phyloP scores from a whole-genome alignment of 2,797 vertebrate species.

The Manis pentadactyla region DNA sequence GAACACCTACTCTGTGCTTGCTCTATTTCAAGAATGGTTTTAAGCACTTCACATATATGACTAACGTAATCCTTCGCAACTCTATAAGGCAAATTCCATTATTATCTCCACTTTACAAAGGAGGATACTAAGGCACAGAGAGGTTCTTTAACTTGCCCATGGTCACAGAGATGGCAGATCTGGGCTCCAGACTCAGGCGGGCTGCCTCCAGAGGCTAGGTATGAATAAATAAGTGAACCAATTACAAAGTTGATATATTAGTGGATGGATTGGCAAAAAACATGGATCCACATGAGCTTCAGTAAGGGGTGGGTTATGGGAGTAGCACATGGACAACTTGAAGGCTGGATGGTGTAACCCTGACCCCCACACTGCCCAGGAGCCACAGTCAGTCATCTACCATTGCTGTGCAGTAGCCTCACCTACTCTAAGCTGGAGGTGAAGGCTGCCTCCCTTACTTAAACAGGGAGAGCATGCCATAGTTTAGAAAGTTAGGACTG shows the following conservation, averaged over 20 bases:
- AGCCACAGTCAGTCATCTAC: not conserved
- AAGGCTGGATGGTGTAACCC: not conserved
- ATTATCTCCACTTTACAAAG: not conserved
- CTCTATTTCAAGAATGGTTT: not conserved
- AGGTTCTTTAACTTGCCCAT: not conserved
- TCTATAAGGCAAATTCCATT: not conserved
- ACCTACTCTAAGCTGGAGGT: not conserved
- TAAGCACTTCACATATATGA: not conserved
- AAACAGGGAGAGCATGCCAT: not conserved
- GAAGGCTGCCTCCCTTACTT: not conserved
- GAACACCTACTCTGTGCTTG: fast-evolving
- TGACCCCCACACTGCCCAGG: fast-evolving
- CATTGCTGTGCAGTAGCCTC: not conserved
- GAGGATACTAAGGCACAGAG: not conserved
- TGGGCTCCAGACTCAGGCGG: not conserved
- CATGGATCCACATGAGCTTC: not conserved
- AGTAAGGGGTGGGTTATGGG: not conserved
- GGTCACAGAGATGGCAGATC: not conserved
- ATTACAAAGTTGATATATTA: not conserved
- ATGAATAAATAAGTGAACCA: not conserved
- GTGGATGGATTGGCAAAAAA: not conserved
- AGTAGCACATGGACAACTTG: not conserved
- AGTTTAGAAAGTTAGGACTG: not conserved
- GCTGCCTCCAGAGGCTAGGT: not conserved
- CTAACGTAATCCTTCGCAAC: not conserved